Evolutionary conservation across 2,888 invertebrate genomes (phyloP), one percentile per base, ranked within the genome.

Genomic region (Andrena camellia): DNA sequence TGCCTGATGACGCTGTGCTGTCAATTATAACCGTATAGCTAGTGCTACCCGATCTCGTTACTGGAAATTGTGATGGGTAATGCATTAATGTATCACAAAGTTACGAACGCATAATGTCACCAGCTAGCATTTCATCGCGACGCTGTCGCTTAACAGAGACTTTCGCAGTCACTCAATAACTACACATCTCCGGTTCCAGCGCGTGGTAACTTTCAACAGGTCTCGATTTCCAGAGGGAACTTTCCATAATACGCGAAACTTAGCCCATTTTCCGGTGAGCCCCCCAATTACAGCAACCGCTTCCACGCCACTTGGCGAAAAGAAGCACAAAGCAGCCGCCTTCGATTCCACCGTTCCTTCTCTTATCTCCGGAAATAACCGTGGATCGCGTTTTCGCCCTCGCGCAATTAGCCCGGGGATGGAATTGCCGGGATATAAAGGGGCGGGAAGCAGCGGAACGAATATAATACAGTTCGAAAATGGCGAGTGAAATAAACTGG

Each of bases 401-500:
- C 57, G 52, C 10, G 13, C 26, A 48, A 70, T 60, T 70, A 70
- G 29, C 48, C 17, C 8, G 20, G 23, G 42, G 13, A 48, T 7
- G 48, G 17, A 60, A 60, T 70, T 48, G 29, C 20, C 48, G n/a
- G 31, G 26, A 4, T 8, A n/a, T 31, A 29, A 60, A n/a, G 48
- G 20, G 5, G 31, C 4, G n/a, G 29, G 29, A 7, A 20, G 29
- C 59, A 29, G 23, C 23, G 20, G 50, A 52, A 75, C 60, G 69
- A 60, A 69, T 76, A 69, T 31, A 74, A 67, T 67, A 59, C 60
- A 31, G n/a, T 68, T 60, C 60, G 62, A 64, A 75, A 68, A 35
- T 68, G 52, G 68, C 68, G 35, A 26, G 29, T 48, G 62, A 68
- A 64, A 77, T 48, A 63, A 70, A 70, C 63, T 57, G 70, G 83